Evolutionary conservation across 2,888 invertebrate genomes (phyloP).

Genomic region (Scelioninae gen. 1): DNA sequence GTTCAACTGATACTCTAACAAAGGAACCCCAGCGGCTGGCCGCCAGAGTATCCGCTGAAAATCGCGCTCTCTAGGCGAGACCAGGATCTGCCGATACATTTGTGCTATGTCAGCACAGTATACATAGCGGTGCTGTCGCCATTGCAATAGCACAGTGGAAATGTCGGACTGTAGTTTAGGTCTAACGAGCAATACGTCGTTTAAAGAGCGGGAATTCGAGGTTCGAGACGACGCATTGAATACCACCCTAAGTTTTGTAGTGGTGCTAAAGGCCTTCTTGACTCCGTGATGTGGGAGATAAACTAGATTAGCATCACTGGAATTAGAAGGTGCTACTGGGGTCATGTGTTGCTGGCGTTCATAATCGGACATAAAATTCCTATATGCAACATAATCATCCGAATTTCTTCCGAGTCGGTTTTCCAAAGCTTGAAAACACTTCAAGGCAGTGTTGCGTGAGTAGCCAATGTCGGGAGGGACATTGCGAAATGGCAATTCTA

Average conservation of each 20-base stretch:
- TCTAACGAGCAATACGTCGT: not conserved
- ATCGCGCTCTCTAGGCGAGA: not conserved
- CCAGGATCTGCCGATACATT: no score
- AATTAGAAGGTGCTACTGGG: not conserved
- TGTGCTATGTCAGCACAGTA: not conserved
- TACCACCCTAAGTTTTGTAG: conserved; percentile 9
- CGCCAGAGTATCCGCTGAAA: not conserved
- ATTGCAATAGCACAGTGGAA: not conserved
- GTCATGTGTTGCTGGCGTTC: not conserved
- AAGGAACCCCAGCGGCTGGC: not conserved
- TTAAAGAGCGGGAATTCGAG: not conserved
- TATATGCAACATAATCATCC: not conserved
- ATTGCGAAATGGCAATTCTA: not conserved
- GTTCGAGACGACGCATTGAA: conserved; percentile 2
- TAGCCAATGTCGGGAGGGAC: not conserved
- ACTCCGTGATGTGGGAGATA: not conserved
- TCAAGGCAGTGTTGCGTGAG: not conserved
- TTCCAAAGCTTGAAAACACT: not conserved
- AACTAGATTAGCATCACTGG: not conserved
- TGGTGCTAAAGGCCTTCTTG: not conserved
- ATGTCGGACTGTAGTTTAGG: not conserved
- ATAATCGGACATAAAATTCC: not conserved
- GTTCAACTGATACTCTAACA: not conserved
- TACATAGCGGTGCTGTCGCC: not conserved
- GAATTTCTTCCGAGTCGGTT: not conserved